Evolutionary conservation across 2,113 vertebrate species (phyloP).

Genomic region (Catharus fuscescens): DNA sequence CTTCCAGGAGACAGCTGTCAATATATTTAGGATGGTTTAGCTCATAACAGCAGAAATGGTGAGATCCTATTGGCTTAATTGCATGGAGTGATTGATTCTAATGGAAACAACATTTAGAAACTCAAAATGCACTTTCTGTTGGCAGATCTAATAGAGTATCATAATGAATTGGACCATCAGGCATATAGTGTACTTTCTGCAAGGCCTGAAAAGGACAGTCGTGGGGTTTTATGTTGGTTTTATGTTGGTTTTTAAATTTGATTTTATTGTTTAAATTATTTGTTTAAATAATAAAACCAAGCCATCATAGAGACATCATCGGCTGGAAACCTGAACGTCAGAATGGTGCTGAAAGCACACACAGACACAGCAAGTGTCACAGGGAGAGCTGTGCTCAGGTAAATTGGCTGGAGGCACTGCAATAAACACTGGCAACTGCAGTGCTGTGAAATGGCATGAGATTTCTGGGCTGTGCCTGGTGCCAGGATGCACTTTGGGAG

Average conservation of each 20-base stretch:
- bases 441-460: neutral
- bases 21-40: conserved; percentile 87
- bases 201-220: conserved; percentile 61
- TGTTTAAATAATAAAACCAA: neutral
- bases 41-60: conserved; percentile 90
- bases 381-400: neutral
- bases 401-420: neutral
- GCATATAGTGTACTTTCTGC: conserved; percentile 28
- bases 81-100: conserved; percentile 91
- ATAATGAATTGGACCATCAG: conserved; percentile 73
- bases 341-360: neutral
- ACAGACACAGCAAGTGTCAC: neutral
- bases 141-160: conserved; percentile 70
- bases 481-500: accelerated
- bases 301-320: neutral
- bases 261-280: conserved; percentile 43
- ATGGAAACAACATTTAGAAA: conserved; percentile 87
- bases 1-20: conserved; percentile 87
- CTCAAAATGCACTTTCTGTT: conserved; percentile 81
- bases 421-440: neutral
- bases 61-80: conserved; percentile 90
- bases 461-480: neutral
- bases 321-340: neutral
- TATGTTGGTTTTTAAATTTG: neutral
- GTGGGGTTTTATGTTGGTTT: neutral